Conservation (phyloP, 2,888 invertebrate species). For the Epinotia ramella region DNA sequence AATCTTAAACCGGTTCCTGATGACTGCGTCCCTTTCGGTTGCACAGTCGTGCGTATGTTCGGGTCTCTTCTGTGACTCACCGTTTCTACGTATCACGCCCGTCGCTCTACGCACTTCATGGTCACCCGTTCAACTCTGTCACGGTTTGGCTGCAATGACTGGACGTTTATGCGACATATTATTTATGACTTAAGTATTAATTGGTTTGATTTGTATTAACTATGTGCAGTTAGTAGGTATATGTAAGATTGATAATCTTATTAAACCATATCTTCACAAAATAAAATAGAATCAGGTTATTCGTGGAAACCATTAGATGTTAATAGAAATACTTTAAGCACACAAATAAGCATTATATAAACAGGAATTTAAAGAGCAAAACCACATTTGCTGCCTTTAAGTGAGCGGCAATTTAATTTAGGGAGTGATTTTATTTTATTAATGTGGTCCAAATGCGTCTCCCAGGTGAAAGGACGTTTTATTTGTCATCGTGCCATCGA, state of each 20-base stretch:
- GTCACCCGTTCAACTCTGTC: conserved; percentile 83
- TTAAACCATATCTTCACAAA: not conserved
- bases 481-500: conserved; percentile 67
- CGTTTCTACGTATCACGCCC: conserved; percentile 80
- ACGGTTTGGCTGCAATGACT: conserved; percentile 80
- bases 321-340: not conserved
- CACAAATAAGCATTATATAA: conserved; percentile 6
- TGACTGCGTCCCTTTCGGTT: conserved; percentile 70
- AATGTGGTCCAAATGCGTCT: conserved; percentile 55
- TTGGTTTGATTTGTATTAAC: conserved; percentile 63
- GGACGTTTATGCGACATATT: conserved; percentile 78
- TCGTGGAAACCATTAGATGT: not conserved
- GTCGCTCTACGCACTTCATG: conserved; percentile 83
- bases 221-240: not conserved
- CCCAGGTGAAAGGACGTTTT: conserved; percentile 75
- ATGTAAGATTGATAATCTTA: not conserved
- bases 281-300: conserved; percentile 1
- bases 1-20: conserved; percentile 82
- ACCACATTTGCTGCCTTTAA: conserved; percentile 32
- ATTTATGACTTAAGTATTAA: conserved; percentile 77
- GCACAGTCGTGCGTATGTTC: conserved; percentile 62
- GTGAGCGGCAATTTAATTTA: conserved; percentile 28
- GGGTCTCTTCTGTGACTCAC: conserved; percentile 81
- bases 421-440: conserved; percentile 48
- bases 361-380: conserved; percentile 29